A percentile compares a stretch with the other conserved stretches of the same genome.
Conservation (phyloP, 2,113 vertebrate species). For the Mormyrus iriodes region DNA sequence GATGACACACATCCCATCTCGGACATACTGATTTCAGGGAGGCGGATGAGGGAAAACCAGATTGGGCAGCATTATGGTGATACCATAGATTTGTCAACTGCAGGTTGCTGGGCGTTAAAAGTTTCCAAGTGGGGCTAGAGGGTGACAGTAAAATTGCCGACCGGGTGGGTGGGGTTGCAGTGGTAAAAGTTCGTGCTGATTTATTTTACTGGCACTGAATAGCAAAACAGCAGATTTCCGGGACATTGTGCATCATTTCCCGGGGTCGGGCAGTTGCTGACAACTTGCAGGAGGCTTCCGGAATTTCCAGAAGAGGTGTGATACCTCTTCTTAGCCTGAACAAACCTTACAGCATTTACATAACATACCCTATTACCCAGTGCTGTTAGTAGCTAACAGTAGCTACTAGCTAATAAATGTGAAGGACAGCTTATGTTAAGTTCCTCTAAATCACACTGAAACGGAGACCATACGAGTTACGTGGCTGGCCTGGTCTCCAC, state of each 20-base stretch:
- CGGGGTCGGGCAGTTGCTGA: background rate
- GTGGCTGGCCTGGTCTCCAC: background rate
- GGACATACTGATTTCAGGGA: background rate
- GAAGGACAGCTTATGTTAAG: background rate
- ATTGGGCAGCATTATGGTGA: background rate
- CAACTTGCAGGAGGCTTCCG: background rate
- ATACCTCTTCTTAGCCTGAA: background rate
- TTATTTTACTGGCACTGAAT: background rate
- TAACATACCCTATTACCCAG: background rate
- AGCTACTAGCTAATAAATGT: background rate
- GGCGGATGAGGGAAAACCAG: background rate
- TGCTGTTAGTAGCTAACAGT: background rate
- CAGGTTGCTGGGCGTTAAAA: background rate
- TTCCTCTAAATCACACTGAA: background rate
- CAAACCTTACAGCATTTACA: background rate
- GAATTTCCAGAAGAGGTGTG: background rate
- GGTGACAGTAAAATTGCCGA: background rate
- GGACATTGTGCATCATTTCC: background rate
- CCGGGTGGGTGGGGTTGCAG: background rate
- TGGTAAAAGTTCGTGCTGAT: background rate
- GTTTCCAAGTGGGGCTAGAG: background rate
- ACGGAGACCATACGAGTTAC: background rate
- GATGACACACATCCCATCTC: background rate
- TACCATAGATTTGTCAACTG: background rate
- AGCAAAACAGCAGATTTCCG: background rate